These are phyloP conservation scores for Altica lythri DNA, from an alignment of 2,888 invertebrate species.

Conservation along the genomic window DNA sequence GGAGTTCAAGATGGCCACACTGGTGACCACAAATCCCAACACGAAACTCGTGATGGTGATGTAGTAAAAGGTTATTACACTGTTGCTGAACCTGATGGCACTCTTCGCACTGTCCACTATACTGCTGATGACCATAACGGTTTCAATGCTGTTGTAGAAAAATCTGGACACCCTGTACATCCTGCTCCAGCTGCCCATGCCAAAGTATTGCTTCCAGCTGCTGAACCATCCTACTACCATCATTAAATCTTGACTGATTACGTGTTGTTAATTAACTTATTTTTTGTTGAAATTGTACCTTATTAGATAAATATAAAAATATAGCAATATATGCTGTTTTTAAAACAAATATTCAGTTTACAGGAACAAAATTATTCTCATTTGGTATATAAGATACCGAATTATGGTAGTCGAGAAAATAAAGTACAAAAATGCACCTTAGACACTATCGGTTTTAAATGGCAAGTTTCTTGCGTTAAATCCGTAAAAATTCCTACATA, in stretches of 20 bases:
- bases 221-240: slow-evolving; percentile 30
- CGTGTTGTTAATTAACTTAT: slow-evolving; percentile 5
- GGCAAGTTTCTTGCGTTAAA: no score
- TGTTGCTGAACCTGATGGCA: slow-evolving; percentile 62
- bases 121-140: slow-evolving; percentile 63
- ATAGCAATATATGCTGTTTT: no score
- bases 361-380: no score
- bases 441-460: no score
- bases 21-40: slow-evolving; percentile 58
- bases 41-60: slow-evolving; percentile 63
- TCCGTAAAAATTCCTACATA: no score
- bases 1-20: slow-evolving; percentile 66
- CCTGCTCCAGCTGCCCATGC: slow-evolving; percentile 45
- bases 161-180: slow-evolving; percentile 62
- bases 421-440: no score
- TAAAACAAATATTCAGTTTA: not conserved
- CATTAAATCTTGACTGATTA: slow-evolving; percentile 23
- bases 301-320: not conserved
- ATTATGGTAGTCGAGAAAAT: no score
- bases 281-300: slow-evolving; percentile 2
- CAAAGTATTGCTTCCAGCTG: slow-evolving; percentile 28
- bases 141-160: slow-evolving; percentile 53
- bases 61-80: slow-evolving; percentile 60
- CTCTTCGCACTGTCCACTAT: slow-evolving; percentile 62
- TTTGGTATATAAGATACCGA: no score